These are phyloP conservation scores for Clarias macrocephalus DNA, from an alignment of 2,113 vertebrate genomes.

Conservation along the genomic window DNA sequence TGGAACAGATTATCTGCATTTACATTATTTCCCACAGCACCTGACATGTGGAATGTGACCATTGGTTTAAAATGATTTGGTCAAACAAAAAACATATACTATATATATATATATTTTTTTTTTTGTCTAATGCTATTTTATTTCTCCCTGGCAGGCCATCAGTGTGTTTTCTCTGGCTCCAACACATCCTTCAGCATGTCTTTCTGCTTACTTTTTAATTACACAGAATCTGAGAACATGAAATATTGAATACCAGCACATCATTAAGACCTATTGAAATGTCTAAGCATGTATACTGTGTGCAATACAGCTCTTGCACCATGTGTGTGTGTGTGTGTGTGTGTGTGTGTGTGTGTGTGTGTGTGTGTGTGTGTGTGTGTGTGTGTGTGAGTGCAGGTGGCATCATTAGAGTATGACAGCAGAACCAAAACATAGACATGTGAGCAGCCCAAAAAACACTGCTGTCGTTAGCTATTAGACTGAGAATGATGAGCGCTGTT, in stretches of 20 bases:
- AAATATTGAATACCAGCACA: not conserved
- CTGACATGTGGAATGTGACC: not conserved
- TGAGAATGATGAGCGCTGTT: not conserved
- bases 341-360: not conserved
- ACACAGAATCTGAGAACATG: not conserved
- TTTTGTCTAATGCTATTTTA: not conserved
- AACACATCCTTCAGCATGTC: not conserved
- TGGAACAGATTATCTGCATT: too few species aligned
- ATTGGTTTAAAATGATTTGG: not conserved
- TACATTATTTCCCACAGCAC: too few species aligned
- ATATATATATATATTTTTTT: too few species aligned
- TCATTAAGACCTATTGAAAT: not conserved
- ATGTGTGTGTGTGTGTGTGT: not conserved
- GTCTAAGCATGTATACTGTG: not conserved
- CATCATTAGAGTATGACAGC: constrained; percentile 15
- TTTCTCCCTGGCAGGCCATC: not conserved
- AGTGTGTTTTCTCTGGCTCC: not conserved
- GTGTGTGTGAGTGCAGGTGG: not conserved
- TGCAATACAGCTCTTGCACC: not conserved
- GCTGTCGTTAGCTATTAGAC: constrained; percentile 5
- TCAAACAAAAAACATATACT: too few species aligned
- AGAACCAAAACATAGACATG: not conserved
- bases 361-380: constrained; percentile 6
- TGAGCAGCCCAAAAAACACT: not conserved
- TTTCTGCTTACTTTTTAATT: not conserved